Percentiles rank a stretch among this genome's conserved stretches.
These are phyloP conservation scores for Nycticorax nycticorax DNA, from an alignment of 2,113 vertebrate genomes.

Conservation along the genomic window DNA sequence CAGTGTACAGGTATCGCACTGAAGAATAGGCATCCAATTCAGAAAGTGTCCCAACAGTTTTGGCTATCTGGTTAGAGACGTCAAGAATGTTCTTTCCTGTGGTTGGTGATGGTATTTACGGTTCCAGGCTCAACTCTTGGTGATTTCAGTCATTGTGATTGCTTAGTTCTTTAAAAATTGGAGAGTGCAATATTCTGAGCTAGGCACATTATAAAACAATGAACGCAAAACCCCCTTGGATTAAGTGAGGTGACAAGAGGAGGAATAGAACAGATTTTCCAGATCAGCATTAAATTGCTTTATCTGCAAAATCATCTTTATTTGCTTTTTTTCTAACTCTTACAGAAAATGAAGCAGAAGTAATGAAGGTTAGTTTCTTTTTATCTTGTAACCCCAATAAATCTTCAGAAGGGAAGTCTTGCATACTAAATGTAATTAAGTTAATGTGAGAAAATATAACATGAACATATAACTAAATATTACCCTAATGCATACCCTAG, in stretches of 20 bases:
- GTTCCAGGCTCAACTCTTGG: not conserved
- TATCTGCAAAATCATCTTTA: not conserved
- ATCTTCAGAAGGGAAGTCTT: not conserved
- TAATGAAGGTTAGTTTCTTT: not conserved
- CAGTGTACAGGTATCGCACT: accelerated
- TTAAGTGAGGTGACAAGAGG: not conserved
- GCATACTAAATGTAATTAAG: not conserved
- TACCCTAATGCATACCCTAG: not conserved
- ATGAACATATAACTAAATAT: not conserved
- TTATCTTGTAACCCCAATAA: not conserved
- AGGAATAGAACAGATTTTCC: not conserved
- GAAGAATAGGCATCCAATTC: not conserved
- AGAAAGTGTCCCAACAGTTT: not conserved
- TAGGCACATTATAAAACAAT: not conserved
- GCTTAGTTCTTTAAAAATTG: not conserved
- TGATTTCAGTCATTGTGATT: not conserved
- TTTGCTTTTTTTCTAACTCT: not conserved
- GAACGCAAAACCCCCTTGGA: not conserved
- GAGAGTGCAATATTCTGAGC: not conserved
- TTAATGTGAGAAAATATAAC: not conserved
- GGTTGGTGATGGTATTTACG: not conserved
- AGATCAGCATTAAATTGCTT: not conserved
- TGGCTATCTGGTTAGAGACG: not conserved
- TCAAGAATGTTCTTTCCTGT: not conserved
- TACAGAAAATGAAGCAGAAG: not conserved